Evolutionary conservation across 2,113 vertebrate species (phyloP).

Genomic region (Camelus dromedarius): DNA sequence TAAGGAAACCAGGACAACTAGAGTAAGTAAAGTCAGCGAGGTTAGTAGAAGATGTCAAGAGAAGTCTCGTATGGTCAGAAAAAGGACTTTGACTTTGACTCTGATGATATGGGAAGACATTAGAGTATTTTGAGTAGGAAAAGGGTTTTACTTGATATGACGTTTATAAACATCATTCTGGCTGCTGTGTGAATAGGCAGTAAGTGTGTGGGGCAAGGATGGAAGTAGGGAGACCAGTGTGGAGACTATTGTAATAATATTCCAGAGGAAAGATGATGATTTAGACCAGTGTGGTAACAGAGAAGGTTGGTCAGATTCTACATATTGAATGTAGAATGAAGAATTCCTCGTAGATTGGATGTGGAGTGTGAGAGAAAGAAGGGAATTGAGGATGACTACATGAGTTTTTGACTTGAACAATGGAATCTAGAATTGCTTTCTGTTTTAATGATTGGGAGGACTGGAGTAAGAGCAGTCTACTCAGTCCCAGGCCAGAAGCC

Average conservation of each 20-base stretch:
- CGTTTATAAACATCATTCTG: neutral
- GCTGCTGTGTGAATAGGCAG: neutral
- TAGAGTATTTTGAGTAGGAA: neutral
- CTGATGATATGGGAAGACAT: neutral
- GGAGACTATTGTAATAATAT: neutral
- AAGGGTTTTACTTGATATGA: neutral
- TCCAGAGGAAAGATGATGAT: neutral
- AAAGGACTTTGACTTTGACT: neutral
- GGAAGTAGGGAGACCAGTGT: neutral
- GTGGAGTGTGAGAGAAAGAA: neutral
- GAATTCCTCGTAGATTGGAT: neutral
- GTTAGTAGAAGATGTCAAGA: neutral
- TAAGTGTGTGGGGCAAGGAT: neutral
- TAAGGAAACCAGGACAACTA: neutral
- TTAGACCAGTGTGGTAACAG: neutral
- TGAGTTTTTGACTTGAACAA: neutral
- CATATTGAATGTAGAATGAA: slow-evolving; percentile 27
- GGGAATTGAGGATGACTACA: neutral
- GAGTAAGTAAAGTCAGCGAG: too few species aligned
- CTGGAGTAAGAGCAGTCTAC: neutral
- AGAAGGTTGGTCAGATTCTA: neutral
- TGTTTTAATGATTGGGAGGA: neutral
- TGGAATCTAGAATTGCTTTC: neutral
- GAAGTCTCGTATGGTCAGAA: neutral
- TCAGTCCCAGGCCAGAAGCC: neutral